These are phyloP conservation scores for Mohoua ochrocephala DNA, from an alignment of 2,113 vertebrate species.

Conservation along the genomic window DNA sequence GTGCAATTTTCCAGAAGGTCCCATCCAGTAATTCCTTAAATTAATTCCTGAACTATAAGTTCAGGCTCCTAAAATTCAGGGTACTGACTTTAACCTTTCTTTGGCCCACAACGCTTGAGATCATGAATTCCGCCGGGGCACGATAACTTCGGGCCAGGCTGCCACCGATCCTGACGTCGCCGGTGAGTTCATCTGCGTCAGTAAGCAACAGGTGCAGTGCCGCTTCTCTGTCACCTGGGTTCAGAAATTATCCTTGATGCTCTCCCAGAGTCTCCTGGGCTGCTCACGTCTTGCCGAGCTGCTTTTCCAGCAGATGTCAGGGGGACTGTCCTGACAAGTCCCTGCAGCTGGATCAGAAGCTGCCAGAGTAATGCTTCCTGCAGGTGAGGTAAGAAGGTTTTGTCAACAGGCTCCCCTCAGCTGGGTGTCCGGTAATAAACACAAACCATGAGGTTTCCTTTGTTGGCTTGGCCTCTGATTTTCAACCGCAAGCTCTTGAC, in stretches of 20 bases:
- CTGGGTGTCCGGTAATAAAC: background rate
- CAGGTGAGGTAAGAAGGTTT: background rate
- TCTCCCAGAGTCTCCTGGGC: background rate
- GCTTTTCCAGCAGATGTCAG: background rate
- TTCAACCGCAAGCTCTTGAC: background rate
- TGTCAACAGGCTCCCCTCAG: rapidly evolving
- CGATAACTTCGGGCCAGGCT: background rate
- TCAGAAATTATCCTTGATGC: background rate
- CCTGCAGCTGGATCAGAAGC: background rate
- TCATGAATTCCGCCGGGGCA: background rate
- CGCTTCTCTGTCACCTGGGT: background rate
- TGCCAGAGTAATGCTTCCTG: background rate
- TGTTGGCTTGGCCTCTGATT: background rate
- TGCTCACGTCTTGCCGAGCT: background rate
- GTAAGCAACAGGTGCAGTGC: background rate
- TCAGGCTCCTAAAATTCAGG: background rate
- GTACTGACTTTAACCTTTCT: background rate
- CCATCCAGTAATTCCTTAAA: background rate
- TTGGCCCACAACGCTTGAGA: background rate
- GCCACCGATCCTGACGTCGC: background rate
- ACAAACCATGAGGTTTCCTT: background rate
- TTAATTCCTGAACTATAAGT: too few species aligned
- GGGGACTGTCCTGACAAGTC: background rate
- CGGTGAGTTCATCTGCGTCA: background rate
- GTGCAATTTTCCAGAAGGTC: background rate